Evolutionary conservation across 2,888 invertebrate genomes (phyloP).

Genomic region (Ceraclea dissimilis): DNA sequence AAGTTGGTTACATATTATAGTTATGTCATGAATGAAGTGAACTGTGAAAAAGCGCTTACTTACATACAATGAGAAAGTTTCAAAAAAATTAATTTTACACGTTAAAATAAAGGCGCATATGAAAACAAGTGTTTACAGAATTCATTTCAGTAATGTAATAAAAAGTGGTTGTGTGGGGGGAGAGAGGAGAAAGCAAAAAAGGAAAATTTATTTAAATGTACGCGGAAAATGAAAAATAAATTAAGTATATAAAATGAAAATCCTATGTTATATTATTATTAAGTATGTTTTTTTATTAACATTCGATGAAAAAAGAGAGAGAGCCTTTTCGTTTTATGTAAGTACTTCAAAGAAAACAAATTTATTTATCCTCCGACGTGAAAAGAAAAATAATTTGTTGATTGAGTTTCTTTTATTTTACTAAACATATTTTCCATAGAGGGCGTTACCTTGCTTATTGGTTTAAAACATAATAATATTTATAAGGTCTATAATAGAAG

Average conservation of each 20-base stretch:
- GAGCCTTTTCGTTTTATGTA: not conserved
- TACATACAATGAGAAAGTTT: too few species aligned
- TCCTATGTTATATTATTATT: not conserved
- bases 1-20: too few species aligned
- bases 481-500: not conserved
- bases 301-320: not conserved
- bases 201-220: conserved; percentile 2
- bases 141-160: not conserved
- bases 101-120: too few species aligned
- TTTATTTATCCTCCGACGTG: not conserved
- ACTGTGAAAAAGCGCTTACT: too few species aligned
- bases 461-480: not conserved
- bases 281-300: not conserved
- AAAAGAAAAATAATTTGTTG: conserved; percentile 2
- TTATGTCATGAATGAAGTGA: too few species aligned
- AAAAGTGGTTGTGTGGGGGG: not conserved
- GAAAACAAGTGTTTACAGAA: too few species aligned
- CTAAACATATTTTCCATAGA: not conserved
- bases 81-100: too few species aligned
- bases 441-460: not conserved
- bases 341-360: conserved; percentile 1
- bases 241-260: conserved; percentile 2
- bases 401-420: conserved; percentile 2
- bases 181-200: not conserved
- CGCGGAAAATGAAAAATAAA: conserved; percentile 2